Conservation (phyloP, 2,797 vertebrate species). For the Chrysocyon brachyurus region DNA sequence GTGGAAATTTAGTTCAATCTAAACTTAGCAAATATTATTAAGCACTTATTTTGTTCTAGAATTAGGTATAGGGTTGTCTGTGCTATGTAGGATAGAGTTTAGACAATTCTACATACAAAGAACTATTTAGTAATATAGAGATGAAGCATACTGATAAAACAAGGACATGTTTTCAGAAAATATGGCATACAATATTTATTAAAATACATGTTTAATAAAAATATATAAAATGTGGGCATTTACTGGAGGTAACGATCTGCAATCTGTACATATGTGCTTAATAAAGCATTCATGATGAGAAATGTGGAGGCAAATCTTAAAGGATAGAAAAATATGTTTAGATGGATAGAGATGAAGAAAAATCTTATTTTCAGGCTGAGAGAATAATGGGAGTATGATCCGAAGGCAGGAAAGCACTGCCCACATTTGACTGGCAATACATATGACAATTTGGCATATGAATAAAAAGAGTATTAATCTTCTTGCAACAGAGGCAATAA, state of each 20-base stretch:
- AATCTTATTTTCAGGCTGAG: not conserved
- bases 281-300: not conserved
- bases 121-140: not conserved
- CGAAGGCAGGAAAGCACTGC: not conserved
- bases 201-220: not conserved
- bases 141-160: not conserved
- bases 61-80: not conserved
- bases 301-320: not conserved
- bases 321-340: not conserved
- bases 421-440: not conserved
- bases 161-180: not conserved
- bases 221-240: not conserved
- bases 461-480: not conserved
- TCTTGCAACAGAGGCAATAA: not conserved
- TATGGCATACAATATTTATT: not conserved
- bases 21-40: not conserved
- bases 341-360: not conserved
- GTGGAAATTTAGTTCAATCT: not conserved
- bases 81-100: not conserved
- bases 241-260: not conserved
- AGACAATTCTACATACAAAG: not conserved
- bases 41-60: not conserved
- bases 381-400: not conserved
- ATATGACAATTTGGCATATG: not conserved
- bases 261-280: not conserved